phyloP scores from a whole-genome alignment of 2,797 vertebrate species.

The Ctenochaetus hawaiiensis region DNA sequence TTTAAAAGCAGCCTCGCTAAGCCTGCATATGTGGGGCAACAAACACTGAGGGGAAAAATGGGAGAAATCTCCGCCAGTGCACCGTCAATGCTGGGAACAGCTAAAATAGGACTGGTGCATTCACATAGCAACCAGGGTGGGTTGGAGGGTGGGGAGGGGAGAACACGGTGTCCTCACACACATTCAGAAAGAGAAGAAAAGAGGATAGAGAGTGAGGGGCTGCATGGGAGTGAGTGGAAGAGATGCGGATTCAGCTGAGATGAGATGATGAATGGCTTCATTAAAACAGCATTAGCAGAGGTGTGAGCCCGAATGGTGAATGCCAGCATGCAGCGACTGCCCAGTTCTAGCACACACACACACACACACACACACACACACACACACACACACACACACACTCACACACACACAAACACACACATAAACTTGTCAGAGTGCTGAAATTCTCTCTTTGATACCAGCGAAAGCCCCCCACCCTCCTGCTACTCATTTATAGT shows the following conservation, averaged over 20 bases:
- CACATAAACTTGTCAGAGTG: slow-evolving; percentile 42
- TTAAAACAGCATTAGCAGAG: slow-evolving; percentile 88
- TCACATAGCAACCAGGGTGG: slow-evolving; percentile 61
- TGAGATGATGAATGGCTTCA: slow-evolving; percentile 87
- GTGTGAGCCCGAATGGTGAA: slow-evolving; percentile 73
- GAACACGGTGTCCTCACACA: slow-evolving; percentile 72
- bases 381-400: slow-evolving; percentile 1
- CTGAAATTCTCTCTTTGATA: slow-evolving; percentile 50
- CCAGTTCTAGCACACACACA: slow-evolving; percentile 40
- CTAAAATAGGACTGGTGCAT: slow-evolving; percentile 73
- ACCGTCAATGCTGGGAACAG: slow-evolving; percentile 63
- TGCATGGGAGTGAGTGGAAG: slow-evolving; percentile 26
- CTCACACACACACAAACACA: background rate
- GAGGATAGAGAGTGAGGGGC: slow-evolving; percentile 44
- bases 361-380: slow-evolving; percentile 23
- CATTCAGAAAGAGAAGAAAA: slow-evolving; percentile 42
- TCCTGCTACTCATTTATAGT: slow-evolving; percentile 26
- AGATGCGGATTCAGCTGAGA: slow-evolving; percentile 75
- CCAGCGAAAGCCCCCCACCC: slow-evolving; percentile 8
- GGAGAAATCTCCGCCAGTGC: slow-evolving; percentile 44
- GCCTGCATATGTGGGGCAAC: slow-evolving; percentile 28
- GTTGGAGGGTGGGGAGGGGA: slow-evolving; percentile 21
- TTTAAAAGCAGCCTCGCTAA: slow-evolving; percentile 55
- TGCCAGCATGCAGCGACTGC: slow-evolving; percentile 56
- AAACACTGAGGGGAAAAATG: slow-evolving; percentile 22